Percentiles rank a stretch among this genome's conserved stretches.
Conservation (phyloP, 2,113 vertebrate genomes). For the Salvelinus fontinalis region DNA sequence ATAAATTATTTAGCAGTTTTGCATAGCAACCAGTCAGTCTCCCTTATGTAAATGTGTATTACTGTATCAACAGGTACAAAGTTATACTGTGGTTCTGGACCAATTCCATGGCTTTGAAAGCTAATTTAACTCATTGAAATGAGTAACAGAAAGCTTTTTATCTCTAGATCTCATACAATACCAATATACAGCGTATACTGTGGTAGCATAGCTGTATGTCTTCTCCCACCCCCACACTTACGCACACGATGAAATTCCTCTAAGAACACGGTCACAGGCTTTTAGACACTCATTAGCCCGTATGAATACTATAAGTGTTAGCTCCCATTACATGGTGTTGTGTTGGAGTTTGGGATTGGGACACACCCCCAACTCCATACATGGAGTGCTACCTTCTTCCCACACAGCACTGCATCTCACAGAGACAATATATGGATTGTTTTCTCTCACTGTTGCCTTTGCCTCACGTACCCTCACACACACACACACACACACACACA, state of each 20-base stretch:
- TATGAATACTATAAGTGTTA: conserved; percentile 78
- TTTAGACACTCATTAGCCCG: conserved; percentile 77
- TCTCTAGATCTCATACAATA: background rate
- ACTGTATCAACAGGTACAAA: too few species aligned
- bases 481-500: background rate
- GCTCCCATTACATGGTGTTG: conserved; percentile 74
- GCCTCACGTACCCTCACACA: conserved; percentile 20
- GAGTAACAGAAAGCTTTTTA: background rate
- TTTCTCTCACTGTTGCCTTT: conserved; percentile 30
- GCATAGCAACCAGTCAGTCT: background rate
- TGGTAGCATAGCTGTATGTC: conserved; percentile 51
- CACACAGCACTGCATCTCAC: conserved; percentile 57
- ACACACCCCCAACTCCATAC: conserved; percentile 66
- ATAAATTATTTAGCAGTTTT: background rate
- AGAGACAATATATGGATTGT: conserved; percentile 65
- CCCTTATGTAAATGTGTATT: background rate
- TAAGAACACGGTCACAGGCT: conserved; percentile 70
- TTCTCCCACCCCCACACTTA: conserved; percentile 43
- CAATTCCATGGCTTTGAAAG: too few species aligned
- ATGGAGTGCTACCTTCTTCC: conserved; percentile 49
- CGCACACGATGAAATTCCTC: conserved; percentile 73
- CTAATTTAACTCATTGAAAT: background rate
- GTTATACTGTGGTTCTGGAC: too few species aligned
- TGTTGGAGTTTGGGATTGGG: conserved; percentile 71
- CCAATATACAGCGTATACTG: conserved; percentile 11